Base-by-base conservation (phyloP, 2,797 vertebrate species). In the Propithecus deckenii region DNA sequence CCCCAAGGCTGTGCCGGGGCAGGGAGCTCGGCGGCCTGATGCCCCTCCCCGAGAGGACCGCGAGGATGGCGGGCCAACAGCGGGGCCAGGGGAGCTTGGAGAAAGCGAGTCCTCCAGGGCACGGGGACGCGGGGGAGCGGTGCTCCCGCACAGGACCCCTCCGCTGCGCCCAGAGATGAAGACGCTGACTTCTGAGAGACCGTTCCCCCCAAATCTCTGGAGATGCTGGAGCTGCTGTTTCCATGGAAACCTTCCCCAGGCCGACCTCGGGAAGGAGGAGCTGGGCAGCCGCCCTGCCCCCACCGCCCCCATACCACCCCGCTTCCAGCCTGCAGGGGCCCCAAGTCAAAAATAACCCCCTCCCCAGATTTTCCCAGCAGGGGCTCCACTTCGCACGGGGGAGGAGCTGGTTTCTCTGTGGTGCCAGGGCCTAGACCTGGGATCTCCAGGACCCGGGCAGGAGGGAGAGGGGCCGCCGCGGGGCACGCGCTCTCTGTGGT, bases 201-300 rank as follows among this genome's bases (percentile, higher is more conserved):
- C 95, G 94, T 95, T 97, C 2, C 90, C 90, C 97, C 97, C 92
- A 98, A 97, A 97, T 97, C 96, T 97, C 95, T 94, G 91, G 91
- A 2, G 0, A 98, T 96, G 92, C 96, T 94, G 81, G 96, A 98
- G 97, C 97, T 98, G 98, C 98, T 97, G 98, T 98, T 98, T 97
- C 98, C 98, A 98, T 99, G 98, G 98, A 98, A 98, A 99, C 98
- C 0, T 87, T 97, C 97, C 96, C 97, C 96, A 35, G 23, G 17
- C 86, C 97, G 98, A 97, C 95, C 17, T 94, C 3, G 72, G 46
- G 86, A 87, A 97, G 95, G 96, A 95, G 96, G 93, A 97, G 90
- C 91, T 93, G 97, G 95, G 91, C 96, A 80, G 75, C 69, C 20
- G 18, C 96, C 96, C 94, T 14, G 10, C 86, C 79, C n/a, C 75